Percentiles rank a stretch among this genome's conserved stretches.
phyloP scores from a whole-genome alignment of 2,797 vertebrate species.

The Glossophaga mutica region DNA sequence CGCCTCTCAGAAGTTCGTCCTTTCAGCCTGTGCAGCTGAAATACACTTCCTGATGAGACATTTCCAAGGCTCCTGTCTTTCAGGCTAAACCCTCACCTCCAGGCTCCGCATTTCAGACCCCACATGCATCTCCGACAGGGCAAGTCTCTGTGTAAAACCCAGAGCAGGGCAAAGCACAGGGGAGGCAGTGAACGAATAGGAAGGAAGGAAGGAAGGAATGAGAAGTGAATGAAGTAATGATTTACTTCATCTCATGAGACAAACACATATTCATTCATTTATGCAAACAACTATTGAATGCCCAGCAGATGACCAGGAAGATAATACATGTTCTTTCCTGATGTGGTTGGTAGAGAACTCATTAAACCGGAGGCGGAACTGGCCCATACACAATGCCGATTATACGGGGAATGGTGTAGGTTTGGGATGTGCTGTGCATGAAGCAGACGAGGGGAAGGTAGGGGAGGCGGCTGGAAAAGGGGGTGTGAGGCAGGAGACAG shows the following conservation, averaged over 20 bases:
- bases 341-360: not conserved
- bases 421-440: not conserved
- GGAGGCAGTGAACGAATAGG: not conserved
- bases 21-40: not conserved
- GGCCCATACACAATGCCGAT: not conserved
- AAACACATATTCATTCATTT: not conserved
- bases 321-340: not conserved
- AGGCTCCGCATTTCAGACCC: accelerated
- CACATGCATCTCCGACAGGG: too few species aligned
- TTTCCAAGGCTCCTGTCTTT: not conserved
- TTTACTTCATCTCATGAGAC: not conserved
- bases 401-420: accelerated
- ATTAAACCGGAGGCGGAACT: not conserved
- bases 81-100: not conserved
- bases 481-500: too few species aligned
- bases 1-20: not conserved
- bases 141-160: not conserved
- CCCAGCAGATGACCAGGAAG: not conserved
- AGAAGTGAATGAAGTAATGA: not conserved
- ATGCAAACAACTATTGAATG: not conserved
- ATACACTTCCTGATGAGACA: not conserved
- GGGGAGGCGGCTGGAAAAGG: too few species aligned
- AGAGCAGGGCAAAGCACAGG: accelerated
- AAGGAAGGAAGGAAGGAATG: not conserved
- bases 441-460: not conserved